Evolutionary conservation across 2,797 vertebrate genomes (phyloP).

Genomic region (Lepus townsendii): DNA sequence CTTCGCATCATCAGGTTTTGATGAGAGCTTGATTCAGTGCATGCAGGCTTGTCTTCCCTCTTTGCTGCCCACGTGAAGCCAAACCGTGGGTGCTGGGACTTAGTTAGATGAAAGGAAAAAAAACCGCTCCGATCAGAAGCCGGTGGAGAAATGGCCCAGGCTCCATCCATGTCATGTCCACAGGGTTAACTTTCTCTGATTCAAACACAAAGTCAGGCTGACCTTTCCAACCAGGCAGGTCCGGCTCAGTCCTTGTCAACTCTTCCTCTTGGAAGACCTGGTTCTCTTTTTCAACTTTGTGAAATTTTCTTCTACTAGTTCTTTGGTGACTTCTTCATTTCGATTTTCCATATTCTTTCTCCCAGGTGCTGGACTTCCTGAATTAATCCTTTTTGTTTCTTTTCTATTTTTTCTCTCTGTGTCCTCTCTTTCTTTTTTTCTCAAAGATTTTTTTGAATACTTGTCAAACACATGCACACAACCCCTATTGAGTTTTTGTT

Average conservation of each 20-base stretch:
- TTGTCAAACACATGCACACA: not conserved
- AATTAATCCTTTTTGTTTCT: not conserved
- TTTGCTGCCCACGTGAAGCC: not conserved
- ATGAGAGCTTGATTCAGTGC: not conserved
- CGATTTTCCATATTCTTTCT: not conserved
- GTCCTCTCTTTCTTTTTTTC: not conserved
- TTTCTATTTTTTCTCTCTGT: not conserved
- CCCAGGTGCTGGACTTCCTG: not conserved
- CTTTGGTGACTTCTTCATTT: not conserved
- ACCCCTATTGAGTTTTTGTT: too few relatives aligned
- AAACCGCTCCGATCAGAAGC: not conserved
- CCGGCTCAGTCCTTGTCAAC: too few relatives aligned
- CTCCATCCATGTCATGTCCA: not conserved
- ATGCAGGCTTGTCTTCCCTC: not conserved
- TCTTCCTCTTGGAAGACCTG: fast-evolving
- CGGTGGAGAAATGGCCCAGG: not conserved
- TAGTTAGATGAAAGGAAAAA: not conserved
- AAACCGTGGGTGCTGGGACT: not conserved
- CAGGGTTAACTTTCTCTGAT: not conserved
- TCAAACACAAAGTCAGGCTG: too few relatives aligned
- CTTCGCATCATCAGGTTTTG: not conserved
- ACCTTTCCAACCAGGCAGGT: not conserved
- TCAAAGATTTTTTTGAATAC: not conserved
- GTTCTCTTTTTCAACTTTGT: not conserved
- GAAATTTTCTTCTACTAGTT: not conserved